Conservation (phyloP, 2,113 vertebrate species). For the Pomatostomus ruficeps region DNA sequence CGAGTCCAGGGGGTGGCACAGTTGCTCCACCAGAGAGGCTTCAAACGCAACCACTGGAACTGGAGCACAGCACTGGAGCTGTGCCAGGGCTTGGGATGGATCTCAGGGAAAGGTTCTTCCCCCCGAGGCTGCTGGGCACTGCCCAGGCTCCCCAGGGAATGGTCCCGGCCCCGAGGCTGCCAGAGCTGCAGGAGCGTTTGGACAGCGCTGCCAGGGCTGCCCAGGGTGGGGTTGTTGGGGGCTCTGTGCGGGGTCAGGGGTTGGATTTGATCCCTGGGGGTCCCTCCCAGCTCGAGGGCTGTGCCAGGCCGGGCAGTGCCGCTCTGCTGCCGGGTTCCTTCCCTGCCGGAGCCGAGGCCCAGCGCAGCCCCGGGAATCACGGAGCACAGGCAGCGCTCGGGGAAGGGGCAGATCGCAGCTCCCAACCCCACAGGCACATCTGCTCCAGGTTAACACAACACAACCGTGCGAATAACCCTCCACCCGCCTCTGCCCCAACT, state of each 20-base stretch:
- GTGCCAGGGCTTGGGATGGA: background rate
- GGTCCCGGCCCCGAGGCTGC: background rate
- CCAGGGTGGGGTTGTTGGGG: background rate
- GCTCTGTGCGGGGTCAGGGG: background rate
- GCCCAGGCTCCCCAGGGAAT: background rate
- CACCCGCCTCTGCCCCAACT: background rate
- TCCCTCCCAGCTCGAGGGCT: background rate
- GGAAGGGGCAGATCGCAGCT: background rate
- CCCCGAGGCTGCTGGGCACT: background rate
- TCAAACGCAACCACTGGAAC: background rate
- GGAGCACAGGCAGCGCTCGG: background rate
- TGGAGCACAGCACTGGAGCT: fast-evolving
- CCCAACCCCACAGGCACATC: background rate
- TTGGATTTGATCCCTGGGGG: background rate
- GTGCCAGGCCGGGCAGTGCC: background rate
- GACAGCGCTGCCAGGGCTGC: background rate
- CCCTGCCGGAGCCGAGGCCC: no score
- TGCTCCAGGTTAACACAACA: constrained; percentile 38
- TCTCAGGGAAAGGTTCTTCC: background rate
- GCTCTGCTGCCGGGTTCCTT: background rate
- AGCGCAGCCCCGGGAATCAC: no score
- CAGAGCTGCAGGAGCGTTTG: background rate
- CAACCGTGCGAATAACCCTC: background rate
- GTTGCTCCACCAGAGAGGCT: background rate
- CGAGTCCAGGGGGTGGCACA: background rate